Base-by-base conservation (phyloP, 2,888 invertebrate species). In the Sphaerophoria rueppellii region DNA sequence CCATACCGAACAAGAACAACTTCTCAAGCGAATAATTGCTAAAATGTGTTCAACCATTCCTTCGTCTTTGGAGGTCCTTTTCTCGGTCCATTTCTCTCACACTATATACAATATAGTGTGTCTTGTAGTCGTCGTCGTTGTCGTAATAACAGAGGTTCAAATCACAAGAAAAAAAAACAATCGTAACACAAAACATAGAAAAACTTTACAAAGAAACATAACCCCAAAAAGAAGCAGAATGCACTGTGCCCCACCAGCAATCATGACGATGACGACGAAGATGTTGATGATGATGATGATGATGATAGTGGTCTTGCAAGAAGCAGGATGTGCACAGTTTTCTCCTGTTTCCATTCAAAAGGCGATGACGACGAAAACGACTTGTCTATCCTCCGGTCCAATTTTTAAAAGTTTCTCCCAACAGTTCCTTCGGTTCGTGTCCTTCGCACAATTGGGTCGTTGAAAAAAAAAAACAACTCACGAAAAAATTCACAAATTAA, bases 1-100 rank as follows among this genome's bases (percentile, higher is more conserved):
- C n/a, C 37, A n/a, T 52, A 37, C 50, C 43, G 50, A 75, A 72
- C 85, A 85, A 85, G 76, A 85, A 81, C 85, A 73, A 81, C 76
- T 85, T 76, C 76, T 85, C 65, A 32, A 81, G 85, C 85, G 85
- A 77, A 85, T 85, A 85, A 85, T 85, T 85, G 85, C 76, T 81
- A 85, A 85, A 81, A 85, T 85, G 85, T 85, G 81, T 85, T 85
- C 85, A 85, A 81, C 81, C 81, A 69, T 72, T 85, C 40, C 69
- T 73, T 77, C 76, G 52, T 70, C 50, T 76, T 50, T 12, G 35
- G 34, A 58, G 60, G 14, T 78, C 37, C 54, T 67, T 74, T 60
- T 65, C 35, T 67, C 24, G 46, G 69, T 79, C 34, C 61, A 54
- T 67, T 67, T 67, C 52, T 52, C 60, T 55, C 46, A 55, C 43